These are phyloP conservation scores for Amniataba percoides DNA, from an alignment of 2,797 vertebrate species.

Conservation along the genomic window DNA sequence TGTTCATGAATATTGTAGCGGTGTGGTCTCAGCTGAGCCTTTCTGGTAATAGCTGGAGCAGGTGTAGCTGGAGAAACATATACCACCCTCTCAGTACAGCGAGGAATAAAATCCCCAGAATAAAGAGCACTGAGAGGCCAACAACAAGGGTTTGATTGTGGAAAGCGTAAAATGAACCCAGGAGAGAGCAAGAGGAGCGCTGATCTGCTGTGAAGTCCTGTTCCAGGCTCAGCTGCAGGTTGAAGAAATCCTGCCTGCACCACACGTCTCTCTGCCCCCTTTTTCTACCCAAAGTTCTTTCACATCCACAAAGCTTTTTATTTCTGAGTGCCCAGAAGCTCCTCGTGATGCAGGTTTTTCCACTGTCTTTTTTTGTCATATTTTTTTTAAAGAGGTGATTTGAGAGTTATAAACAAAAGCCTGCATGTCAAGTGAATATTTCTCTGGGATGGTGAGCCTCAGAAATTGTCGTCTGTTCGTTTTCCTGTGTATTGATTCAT, in stretches of 20 bases:
- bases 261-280: not conserved
- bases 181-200: not conserved
- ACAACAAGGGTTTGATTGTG: not conserved
- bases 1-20: not conserved
- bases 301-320: not conserved
- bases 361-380: too few species aligned
- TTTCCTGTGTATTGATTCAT: too few species aligned
- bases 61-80: not conserved
- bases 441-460: too few species aligned
- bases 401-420: too few species aligned
- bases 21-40: not conserved
- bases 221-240: not conserved
- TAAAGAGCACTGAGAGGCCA: conserved; percentile 4
- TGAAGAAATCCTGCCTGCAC: not conserved
- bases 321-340: not conserved
- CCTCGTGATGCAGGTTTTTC: too few species aligned
- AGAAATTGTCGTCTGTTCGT: too few species aligned
- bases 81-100: not conserved
- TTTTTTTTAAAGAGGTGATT: too few species aligned
- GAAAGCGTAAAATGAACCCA: conserved; percentile 8
- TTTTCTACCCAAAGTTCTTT: not conserved
- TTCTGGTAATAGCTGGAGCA: not conserved
- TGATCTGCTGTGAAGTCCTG: conserved; percentile 2
- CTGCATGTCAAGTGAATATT: too few species aligned
- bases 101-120: not conserved